Conservation (phyloP, 1,140 invertebrate species). For the Drosophila auraria region DNA sequence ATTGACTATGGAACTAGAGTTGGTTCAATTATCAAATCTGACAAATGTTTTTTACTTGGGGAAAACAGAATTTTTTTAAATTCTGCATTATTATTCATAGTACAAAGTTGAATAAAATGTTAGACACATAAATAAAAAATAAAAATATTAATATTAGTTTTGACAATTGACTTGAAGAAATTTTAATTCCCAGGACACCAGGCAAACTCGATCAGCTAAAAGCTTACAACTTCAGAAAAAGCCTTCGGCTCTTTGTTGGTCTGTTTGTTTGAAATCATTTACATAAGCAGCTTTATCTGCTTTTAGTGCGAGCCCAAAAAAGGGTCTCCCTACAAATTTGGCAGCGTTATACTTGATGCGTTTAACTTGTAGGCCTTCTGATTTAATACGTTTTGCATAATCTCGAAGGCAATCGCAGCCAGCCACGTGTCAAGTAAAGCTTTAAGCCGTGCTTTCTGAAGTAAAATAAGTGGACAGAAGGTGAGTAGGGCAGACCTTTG, state of each 20-base stretch:
- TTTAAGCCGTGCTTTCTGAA: conserved; percentile 5
- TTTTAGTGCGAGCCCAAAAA: conserved; percentile 21
- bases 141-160: background rate
- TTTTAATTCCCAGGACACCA: background rate
- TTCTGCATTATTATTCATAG: too few relatives aligned
- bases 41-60: too few relatives aligned
- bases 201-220: background rate
- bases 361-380: conserved; percentile 36
- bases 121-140: background rate
- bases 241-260: conserved; percentile 14
- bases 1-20: too few relatives aligned
- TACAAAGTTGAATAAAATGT: too few relatives aligned
- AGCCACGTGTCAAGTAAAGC: conserved; percentile 42
- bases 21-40: too few relatives aligned
- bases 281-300: conserved; percentile 69
- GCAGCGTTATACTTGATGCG: conserved; percentile 40
- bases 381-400: conserved; percentile 55
- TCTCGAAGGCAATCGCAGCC: conserved; percentile 16
- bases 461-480: background rate
- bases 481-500: conserved; percentile 19
- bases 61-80: too few relatives aligned
- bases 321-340: conserved; percentile 20
- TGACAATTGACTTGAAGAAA: background rate
- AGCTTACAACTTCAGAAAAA: conserved; percentile 2
- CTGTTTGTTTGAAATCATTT: conserved; percentile 65